phyloP scores from a whole-genome alignment of 2,113 vertebrate species.

The Henicopernis longicauda region DNA sequence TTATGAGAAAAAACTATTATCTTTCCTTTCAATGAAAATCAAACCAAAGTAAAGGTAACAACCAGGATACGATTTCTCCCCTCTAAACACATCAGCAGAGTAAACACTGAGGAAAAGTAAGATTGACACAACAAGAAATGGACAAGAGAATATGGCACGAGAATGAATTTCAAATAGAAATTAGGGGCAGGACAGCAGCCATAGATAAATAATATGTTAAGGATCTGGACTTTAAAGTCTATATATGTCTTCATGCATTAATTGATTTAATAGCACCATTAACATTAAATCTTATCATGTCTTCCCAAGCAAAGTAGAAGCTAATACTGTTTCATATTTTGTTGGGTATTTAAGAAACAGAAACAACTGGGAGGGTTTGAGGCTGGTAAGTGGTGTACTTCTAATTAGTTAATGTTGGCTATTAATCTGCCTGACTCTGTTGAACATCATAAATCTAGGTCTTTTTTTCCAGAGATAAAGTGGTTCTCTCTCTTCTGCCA shows the following conservation, averaged over 20 bases:
- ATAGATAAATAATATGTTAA: neutral
- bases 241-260: neutral
- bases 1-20: neutral
- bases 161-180: neutral
- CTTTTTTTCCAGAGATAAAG: neutral
- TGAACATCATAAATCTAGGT: neutral
- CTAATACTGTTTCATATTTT: neutral
- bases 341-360: neutral
- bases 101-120: neutral
- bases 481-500: neutral
- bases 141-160: neutral
- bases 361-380: neutral
- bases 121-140: neutral
- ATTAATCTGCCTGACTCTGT: neutral
- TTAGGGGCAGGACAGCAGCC: neutral
- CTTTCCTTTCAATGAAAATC: neutral
- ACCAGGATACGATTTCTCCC: neutral
- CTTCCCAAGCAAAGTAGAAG: neutral
- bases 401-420: neutral
- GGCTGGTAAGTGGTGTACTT: neutral
- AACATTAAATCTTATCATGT: neutral
- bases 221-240: neutral
- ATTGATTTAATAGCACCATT: neutral
- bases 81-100: neutral
- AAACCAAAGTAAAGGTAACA: neutral